Evolutionary conservation across 2,113 vertebrate genomes (phyloP), one percentile per base, ranked within the genome.

Genomic region (Xiphophorus hellerii): DNA sequence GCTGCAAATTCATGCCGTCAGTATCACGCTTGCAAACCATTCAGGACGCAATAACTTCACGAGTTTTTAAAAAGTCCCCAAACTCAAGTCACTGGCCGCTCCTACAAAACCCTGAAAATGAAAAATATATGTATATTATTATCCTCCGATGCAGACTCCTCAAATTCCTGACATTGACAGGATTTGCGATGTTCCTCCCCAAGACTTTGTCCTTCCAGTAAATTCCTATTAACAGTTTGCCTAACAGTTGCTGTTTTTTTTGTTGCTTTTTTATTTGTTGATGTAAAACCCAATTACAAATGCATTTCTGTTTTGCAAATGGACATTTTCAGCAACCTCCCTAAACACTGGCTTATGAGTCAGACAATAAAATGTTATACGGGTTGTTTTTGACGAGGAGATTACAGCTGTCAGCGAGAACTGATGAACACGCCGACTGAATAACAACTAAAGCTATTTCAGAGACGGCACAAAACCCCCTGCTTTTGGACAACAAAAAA

Each of bases 351-450:
- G 60, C 63, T 74, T 25, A 42, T 54, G 64, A 70, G 62, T 3
- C n/a, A 54, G 63, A 72, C 66, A 44, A 58, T 67, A 77, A 22
- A 37, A 70, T 27, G 39, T 73, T 62, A 74, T 69, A 66, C 35
- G 78, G 66, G 48, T 83, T 79, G 39, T 80, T 84, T 82, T 66
- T 81, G 74, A 82, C 73, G 78, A 35, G 37, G 66, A 67, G 73
- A 80, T 87, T 72, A 75, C 68, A 66, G 71, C 81, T 88, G 80
- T 88, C 85, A 89, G 69, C 71, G 51, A 69, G 17, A 79, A 74
- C 78, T 82, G 66, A 85, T 12, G 10, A 37, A 83, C 72, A 78
- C 86, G 63, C 60, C 48, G 51, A 79, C 72, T 42, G 80, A 82
- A 70, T 48, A 39, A 76, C 37, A 78, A 84, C 87, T 75, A 74